Evolutionary conservation across 2,113 vertebrate genomes (phyloP).

Genomic region (Varanus komodoensis): DNA sequence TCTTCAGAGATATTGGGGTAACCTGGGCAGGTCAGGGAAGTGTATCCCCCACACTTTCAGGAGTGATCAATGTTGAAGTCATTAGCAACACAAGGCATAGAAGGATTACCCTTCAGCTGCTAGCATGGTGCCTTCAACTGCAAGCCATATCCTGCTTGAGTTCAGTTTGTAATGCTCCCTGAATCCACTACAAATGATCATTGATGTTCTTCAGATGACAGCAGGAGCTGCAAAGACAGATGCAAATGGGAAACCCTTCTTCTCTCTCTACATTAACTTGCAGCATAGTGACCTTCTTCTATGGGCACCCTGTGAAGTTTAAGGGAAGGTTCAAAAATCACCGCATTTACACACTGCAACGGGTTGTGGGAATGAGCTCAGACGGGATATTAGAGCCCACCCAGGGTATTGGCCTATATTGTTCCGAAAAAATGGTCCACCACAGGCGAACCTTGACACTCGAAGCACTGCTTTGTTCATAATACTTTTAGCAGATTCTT

Average conservation of each 20-base stretch:
- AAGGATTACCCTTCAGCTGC: constrained; percentile 47
- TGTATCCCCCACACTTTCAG: not conserved
- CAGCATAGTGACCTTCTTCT: constrained; percentile 62
- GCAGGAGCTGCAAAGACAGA: constrained; percentile 60
- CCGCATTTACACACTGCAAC: constrained; percentile 46
- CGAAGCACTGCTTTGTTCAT: not conserved
- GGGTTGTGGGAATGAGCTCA: not conserved
- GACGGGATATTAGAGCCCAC: too few relatives aligned
- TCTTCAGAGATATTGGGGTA: constrained; percentile 40
- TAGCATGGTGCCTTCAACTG: constrained; percentile 15
- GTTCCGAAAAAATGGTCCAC: not conserved
- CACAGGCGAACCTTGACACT: not conserved
- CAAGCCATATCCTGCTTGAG: constrained; percentile 33
- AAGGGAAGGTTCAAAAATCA: constrained; percentile 43
- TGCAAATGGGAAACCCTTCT: constrained; percentile 48
- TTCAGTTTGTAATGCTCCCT: constrained; percentile 59
- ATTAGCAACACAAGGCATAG: constrained; percentile 36
- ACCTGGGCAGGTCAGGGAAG: constrained; percentile 4
- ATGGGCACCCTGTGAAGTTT: constrained; percentile 16
- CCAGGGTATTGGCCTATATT: not conserved
- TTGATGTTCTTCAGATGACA: constrained; percentile 70
- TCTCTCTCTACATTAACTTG: constrained; percentile 63
- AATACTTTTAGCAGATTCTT: not conserved
- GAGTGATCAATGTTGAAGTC: constrained; percentile 46
- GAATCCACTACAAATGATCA: constrained; percentile 67